A percentile compares a stretch with the other conserved stretches of the same genome.
Conservation (phyloP, 2,113 vertebrate genomes). For the Ammospiza caudacuta region DNA sequence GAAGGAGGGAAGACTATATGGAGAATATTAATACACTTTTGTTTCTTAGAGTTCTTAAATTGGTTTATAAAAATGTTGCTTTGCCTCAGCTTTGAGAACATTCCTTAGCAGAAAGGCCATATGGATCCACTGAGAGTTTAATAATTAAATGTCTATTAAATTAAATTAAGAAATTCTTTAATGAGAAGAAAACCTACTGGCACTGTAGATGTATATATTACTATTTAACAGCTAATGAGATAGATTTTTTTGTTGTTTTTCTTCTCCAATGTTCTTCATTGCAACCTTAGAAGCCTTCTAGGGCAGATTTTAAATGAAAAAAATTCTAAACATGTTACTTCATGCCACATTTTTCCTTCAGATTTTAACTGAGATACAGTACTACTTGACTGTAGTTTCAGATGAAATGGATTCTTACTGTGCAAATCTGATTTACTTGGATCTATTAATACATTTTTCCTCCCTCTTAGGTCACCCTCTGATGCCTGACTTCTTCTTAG, state of each 20-base stretch:
- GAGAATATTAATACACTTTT: not conserved
- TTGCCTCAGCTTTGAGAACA: not conserved
- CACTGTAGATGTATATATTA: not conserved
- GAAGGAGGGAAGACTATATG: not conserved
- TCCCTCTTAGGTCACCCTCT: conserved; percentile 85
- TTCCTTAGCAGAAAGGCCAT: not conserved
- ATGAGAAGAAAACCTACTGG: not conserved
- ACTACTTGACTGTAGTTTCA: not conserved
- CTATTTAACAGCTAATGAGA: not conserved
- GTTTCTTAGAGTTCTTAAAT: not conserved
- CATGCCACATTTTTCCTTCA: not conserved
- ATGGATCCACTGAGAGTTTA: not conserved
- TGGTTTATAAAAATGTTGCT: not conserved
- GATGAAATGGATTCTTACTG: not conserved
- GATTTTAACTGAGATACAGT: not conserved
- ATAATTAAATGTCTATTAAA: not conserved
- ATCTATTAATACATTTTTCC: not conserved
- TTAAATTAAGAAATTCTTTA: not conserved
- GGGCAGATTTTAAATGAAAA: not conserved
- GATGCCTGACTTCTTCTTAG: conserved; percentile 95
- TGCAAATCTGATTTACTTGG: not conserved
- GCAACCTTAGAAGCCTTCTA: not conserved
- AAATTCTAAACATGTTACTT: not conserved
- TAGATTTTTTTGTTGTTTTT: not conserved
- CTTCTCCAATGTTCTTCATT: not conserved